Conservation (phyloP, 2,888 invertebrate genomes). For the Phytoseiulus persimilis region DNA sequence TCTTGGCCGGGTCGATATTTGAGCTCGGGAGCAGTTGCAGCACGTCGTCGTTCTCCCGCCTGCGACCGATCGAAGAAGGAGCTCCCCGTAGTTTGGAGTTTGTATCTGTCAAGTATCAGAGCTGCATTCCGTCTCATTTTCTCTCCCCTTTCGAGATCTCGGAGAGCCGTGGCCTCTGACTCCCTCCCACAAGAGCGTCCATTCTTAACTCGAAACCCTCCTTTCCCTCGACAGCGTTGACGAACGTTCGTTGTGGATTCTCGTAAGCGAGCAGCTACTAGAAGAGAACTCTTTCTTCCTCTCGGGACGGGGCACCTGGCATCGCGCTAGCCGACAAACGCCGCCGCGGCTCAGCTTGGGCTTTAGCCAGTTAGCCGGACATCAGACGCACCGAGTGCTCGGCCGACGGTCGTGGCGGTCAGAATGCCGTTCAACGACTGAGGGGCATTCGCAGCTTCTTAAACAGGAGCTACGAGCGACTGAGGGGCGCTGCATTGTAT, state of each 20-base stretch:
- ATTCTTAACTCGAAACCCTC: not conserved
- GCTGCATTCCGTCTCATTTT: not conserved
- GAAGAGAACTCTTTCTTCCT: not conserved
- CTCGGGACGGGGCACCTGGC: not conserved
- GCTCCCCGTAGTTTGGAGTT: no score
- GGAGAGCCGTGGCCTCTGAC: not conserved
- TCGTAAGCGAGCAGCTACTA: not conserved
- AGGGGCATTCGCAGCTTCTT: slow-evolving; percentile 5
- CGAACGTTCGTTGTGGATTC: not conserved
- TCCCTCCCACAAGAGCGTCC: not conserved
- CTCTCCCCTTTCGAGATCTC: not conserved
- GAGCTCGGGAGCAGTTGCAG: no score
- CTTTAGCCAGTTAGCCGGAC: not conserved
- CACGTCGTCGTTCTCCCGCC: no score
- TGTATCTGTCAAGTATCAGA: not conserved
- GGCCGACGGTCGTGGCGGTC: not conserved
- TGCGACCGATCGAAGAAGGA: no score
- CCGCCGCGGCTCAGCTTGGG: not conserved
- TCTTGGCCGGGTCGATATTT: not conserved
- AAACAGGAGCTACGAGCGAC: not conserved
- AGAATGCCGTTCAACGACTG: not conserved
- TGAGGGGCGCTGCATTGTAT: not conserved
- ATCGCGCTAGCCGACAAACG: not conserved
- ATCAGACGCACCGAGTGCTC: not conserved
- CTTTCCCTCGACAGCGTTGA: not conserved